Percentiles rank a stretch among this genome's conserved stretches.
These are phyloP conservation scores for Cantharis rustica DNA, from an alignment of 2,888 invertebrate species.

Conservation along the genomic window DNA sequence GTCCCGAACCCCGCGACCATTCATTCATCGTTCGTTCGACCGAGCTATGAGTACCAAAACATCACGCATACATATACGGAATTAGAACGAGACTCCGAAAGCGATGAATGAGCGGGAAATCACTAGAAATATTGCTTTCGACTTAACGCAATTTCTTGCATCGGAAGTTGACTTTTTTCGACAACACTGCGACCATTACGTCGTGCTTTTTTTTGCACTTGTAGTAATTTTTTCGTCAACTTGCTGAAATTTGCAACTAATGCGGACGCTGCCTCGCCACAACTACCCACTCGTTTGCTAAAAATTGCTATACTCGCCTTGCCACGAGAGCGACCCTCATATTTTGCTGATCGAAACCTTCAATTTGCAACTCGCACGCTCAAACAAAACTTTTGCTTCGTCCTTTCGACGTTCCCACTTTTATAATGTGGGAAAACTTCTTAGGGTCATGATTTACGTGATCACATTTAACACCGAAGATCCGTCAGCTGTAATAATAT, in stretches of 20 bases:
- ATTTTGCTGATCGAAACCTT: no score
- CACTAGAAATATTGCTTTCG: constrained; percentile 39
- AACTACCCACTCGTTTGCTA: not conserved
- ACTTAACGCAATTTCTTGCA: constrained; percentile 35
- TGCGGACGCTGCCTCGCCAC: not conserved
- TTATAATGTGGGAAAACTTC: not conserved
- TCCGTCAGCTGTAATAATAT: not conserved
- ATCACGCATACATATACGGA: constrained; percentile 49
- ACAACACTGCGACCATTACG: not conserved
- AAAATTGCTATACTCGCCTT: not conserved
- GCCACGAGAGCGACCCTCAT: not conserved
- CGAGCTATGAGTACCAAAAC: constrained; percentile 49
- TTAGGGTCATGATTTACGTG: not conserved
- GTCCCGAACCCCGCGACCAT: constrained; percentile 51
- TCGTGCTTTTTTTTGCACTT: not conserved
- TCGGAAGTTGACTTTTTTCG: constrained; percentile 39
- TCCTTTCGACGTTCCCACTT: not conserved
- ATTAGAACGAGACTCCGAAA: constrained; percentile 48
- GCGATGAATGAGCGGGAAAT: constrained; percentile 50
- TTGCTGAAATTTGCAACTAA: not conserved
- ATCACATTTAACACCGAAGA: not conserved
- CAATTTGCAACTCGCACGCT: not conserved
- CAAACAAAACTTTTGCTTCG: no score
- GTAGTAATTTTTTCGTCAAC: not conserved
- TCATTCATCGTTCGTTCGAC: constrained; percentile 57